Conservation (phyloP, 1,140 invertebrate genomes). For the Drosophila quadrilineata region DNA sequence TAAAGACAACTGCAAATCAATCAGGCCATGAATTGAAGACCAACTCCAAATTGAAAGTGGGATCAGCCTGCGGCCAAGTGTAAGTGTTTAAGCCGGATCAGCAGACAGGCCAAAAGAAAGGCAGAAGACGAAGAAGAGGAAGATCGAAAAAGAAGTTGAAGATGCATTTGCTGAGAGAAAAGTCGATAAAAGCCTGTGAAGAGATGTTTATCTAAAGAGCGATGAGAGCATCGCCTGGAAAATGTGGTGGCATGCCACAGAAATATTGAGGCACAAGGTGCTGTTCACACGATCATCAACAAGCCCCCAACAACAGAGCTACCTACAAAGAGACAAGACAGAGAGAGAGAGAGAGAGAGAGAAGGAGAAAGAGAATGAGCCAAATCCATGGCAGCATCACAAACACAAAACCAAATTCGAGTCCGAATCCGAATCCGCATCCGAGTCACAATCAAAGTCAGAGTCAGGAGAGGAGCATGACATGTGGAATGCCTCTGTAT, state of each 20-base stretch:
- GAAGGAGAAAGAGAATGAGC: too few species aligned
- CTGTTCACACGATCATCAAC: conserved; percentile 73
- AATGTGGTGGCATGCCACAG: too few species aligned
- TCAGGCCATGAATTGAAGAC: conserved; percentile 17
- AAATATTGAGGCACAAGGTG: conserved; percentile 70
- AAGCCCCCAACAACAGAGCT: neutral
- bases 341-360: conserved; percentile 25
- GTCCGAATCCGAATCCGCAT: too few species aligned
- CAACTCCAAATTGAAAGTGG: neutral
- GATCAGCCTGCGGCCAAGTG: neutral
- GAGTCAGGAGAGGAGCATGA: conserved; percentile 50
- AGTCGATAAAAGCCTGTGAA: conserved; percentile 46
- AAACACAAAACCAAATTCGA: too few species aligned
- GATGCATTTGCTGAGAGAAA: neutral
- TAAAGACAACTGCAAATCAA: conserved; percentile 70
- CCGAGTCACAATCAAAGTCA: too few species aligned
- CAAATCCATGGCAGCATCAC: too few species aligned
- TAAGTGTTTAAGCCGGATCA: conserved; percentile 21
- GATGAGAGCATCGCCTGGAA: conserved; percentile 45
- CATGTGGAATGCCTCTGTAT: conserved; percentile 58
- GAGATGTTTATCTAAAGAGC: conserved; percentile 48
- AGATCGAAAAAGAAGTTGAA: too few species aligned
- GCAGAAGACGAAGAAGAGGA: neutral
- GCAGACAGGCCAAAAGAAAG: too few species aligned
- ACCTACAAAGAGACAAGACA: conserved; percentile 27